Evolutionary conservation across 2,797 vertebrate species (phyloP).

Genomic region (Corythornis leucogaster): DNA sequence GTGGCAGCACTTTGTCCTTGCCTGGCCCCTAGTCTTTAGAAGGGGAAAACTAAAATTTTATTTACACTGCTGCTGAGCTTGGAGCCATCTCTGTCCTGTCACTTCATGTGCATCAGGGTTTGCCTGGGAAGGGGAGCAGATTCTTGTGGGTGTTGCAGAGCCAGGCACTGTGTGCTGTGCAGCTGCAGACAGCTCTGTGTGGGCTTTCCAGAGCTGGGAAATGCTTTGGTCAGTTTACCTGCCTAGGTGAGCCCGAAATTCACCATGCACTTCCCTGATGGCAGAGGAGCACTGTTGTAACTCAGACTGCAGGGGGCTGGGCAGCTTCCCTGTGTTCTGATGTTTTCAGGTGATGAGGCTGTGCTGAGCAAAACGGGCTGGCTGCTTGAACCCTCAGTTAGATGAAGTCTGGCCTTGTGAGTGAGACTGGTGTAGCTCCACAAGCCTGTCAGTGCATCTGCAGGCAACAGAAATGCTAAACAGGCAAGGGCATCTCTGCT

Average conservation of each 20-base stretch:
- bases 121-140: neutral
- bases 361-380: neutral
- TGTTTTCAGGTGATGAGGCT: neutral
- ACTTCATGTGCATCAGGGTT: fast-evolving
- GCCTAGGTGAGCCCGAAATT: neutral
- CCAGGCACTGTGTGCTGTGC: neutral
- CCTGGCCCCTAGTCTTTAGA: neutral
- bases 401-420: too few species aligned
- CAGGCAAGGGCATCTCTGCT: neutral
- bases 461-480: neutral
- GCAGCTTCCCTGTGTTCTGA: neutral
- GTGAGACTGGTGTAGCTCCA: neutral
- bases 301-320: neutral
- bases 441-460: neutral
- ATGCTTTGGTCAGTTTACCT: neutral
- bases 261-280: fast-evolving
- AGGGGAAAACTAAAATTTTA: neutral
- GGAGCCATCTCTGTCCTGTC: neutral
- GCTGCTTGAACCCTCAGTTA: neutral
- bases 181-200: neutral
- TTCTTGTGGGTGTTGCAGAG: neutral
- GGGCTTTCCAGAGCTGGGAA: neutral
- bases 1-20: neutral
- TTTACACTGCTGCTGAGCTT: neutral
- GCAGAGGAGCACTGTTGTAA: neutral